Evolutionary conservation across 2,797 vertebrate species (phyloP).

Genomic region (Hemitrygon akajei): DNA sequence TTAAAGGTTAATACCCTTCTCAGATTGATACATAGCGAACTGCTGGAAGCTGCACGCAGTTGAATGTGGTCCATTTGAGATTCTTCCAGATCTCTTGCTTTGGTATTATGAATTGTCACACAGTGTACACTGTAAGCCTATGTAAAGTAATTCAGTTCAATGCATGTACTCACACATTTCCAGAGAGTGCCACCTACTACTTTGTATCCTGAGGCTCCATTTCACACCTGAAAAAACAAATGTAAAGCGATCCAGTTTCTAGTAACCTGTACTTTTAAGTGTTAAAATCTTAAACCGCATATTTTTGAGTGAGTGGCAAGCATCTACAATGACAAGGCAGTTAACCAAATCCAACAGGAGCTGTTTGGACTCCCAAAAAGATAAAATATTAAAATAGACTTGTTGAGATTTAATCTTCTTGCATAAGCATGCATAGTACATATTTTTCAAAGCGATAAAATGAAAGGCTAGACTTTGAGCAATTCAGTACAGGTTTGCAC

Average conservation of each 20-base stretch:
- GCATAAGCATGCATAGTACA: constrained; percentile 3
- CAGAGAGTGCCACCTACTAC: not conserved
- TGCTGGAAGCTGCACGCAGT: too few species aligned
- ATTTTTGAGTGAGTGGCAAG: not conserved
- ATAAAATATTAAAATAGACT: constrained; percentile 37
- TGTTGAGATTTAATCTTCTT: constrained; percentile 17
- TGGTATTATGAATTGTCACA: not conserved
- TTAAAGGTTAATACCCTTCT: too few species aligned
- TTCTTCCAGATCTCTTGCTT: too few species aligned
- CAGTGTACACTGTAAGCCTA: not conserved
- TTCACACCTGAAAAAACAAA: not conserved
- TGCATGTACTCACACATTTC: not conserved
- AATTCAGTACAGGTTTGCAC: not conserved
- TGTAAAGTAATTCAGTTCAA: not conserved
- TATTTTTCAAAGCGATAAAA: constrained; percentile 24
- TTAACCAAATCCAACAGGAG: not conserved
- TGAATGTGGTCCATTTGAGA: too few species aligned
- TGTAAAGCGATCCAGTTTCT: not conserved
- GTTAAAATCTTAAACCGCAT: constrained; percentile 1
- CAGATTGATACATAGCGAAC: too few species aligned
- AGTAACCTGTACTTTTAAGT: not conserved
- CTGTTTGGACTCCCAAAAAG: constrained; percentile 10
- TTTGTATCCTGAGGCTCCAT: not conserved
- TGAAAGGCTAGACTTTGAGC: constrained; percentile 6
- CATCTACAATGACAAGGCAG: constrained; percentile 5